These are phyloP conservation scores for Leptestheria dahalacensis DNA, from an alignment of 1,140 invertebrate genomes.

Conservation along the genomic window DNA sequence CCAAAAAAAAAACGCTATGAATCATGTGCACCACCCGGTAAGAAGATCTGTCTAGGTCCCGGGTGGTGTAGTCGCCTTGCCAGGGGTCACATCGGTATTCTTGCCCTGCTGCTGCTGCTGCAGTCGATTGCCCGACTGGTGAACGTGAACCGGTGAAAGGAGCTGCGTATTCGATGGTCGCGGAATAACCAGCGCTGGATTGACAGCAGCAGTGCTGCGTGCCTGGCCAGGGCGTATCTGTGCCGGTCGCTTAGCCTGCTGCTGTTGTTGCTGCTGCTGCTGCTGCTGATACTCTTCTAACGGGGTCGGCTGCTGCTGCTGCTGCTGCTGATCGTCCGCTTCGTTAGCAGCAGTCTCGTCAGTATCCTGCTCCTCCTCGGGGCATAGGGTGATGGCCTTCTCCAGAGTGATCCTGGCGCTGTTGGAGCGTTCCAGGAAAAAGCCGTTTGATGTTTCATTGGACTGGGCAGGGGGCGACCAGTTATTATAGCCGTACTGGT, in stretches of 20 bases:
- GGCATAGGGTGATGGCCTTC: conserved; percentile 62
- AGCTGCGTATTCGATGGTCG: neutral
- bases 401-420: conserved; percentile 80
- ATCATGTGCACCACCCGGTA: too few relatives aligned
- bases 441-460: conserved; percentile 89
- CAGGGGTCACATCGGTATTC: neutral
- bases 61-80: neutral
- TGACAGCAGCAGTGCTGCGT: neutral
- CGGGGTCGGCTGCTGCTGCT: neutral
- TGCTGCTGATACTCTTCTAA: neutral
- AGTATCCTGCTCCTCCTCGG: conserved; percentile 40
- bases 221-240: too few relatives aligned
- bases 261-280: neutral
- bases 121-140: neutral
- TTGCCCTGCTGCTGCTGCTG: neutral
- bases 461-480: conserved; percentile 88
- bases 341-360: neutral
- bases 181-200: neutral
- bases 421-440: conserved; percentile 83
- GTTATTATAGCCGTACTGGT: conserved; percentile 24
- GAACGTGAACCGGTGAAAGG: neutral
- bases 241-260: too few relatives aligned
- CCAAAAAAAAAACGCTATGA: neutral
- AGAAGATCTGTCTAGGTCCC: neutral
- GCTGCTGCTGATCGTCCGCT: neutral